Base-by-base conservation (phyloP, 2,113 vertebrate genomes). In the Ptilonorhynchus violaceus region DNA sequence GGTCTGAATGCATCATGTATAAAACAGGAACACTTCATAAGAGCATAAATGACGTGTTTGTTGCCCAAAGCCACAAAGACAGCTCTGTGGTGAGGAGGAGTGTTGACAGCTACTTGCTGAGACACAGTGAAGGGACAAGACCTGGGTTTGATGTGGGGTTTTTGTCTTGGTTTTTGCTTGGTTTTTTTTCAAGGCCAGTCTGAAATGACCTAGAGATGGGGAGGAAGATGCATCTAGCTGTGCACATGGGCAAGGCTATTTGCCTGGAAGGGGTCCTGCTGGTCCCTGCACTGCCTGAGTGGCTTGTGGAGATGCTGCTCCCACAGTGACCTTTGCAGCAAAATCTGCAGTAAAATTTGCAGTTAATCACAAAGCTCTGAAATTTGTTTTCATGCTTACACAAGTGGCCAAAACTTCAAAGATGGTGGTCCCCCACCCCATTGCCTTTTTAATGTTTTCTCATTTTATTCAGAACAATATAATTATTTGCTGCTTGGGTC, bases 11-110 rank as follows among this genome's bases (percentile, higher is more conserved):
- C 86, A 95, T 96, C 85, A 67, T 89, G 78, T 93, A 97, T 95
- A 97, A 97, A 96, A 22, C 50, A 93, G 83, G 89, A 93, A 95
- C 75, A 89, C 89, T 97, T 91, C 90, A 89, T 95, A 96, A 78
- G 84, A 86, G 74, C 82, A 41, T 50, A 90, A 95, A 78, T 52
- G 92, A 47, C 0, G 1, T 73, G 66, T 81, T 97, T 92, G 74
- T 91, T 94, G 91, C 91, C 62, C 76, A 90, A 69, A 83, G 83
- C 81, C 69, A 41, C 74, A 88, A 79, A 66, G 44, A 73, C 62
- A 92, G 78, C 39, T 47, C 35, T 53, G 58, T 69, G 28, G 41
- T 62, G 47, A 47, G 55, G 27, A 70, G 24, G 11, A 30, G 25
- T 21, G 33, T 23, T 87, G 67, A 58, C 44, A 92, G 49, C 18